A percentile compares a stretch with the other conserved stretches of the same genome.
These are phyloP conservation scores for Lycaena phlaeas DNA, from an alignment of 2,888 invertebrate species.

Conservation along the genomic window DNA sequence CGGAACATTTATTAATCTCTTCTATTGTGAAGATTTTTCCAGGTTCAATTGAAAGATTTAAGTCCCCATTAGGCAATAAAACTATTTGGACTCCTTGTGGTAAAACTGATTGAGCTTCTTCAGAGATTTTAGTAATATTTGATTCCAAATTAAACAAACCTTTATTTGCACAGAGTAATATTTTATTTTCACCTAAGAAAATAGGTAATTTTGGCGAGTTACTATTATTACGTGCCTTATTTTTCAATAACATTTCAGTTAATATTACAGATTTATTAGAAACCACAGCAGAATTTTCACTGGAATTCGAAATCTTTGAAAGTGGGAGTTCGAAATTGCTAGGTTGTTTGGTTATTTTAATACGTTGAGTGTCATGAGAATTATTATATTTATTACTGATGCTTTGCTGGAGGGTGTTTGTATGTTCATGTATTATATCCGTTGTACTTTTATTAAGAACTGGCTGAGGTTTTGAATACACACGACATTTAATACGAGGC, in stretches of 20 bases:
- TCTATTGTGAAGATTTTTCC: conserved; percentile 20
- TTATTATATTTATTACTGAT: no score
- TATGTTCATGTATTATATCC: no score
- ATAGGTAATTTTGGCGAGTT: conserved; percentile 28
- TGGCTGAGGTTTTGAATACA: no score
- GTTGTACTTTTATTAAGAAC: no score
- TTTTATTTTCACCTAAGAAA: conserved; percentile 47
- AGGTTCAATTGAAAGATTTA: conserved; percentile 28
- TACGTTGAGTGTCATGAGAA: no score
- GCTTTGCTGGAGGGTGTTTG: no score
- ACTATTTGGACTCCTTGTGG: conserved; percentile 33
- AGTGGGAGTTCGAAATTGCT: no score
- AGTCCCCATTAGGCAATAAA: conserved; percentile 27
- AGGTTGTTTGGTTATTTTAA: no score
- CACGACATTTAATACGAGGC: no score
- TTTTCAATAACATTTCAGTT: not conserved
- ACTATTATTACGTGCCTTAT: not conserved
- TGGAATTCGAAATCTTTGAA: no score
- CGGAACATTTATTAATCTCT: conserved; percentile 27
- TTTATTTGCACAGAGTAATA: conserved; percentile 44
- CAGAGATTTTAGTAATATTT: not conserved
- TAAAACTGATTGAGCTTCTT: conserved; percentile 15
- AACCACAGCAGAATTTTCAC: no score
- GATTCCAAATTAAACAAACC: conserved; percentile 2
- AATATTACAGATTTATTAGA: no score